Evolutionary conservation across 2,888 invertebrate genomes (phyloP), one percentile per base, ranked within the genome.

Genomic region (Phragmatobia fuliginosa): DNA sequence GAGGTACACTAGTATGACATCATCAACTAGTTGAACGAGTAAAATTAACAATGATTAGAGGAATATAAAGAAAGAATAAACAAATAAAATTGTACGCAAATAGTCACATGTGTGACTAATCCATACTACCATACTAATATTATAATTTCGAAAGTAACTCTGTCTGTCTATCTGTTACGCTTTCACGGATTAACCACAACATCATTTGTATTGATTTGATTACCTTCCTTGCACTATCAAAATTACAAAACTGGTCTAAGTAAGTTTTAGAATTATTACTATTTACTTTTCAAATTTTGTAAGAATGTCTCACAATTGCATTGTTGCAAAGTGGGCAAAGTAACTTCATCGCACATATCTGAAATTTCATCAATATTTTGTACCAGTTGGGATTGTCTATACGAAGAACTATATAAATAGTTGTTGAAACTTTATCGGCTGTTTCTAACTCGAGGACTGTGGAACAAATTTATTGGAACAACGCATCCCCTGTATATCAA

Each of bases 401-500:
- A n/a, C n/a, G n/a, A n/a, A n/a, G n/a, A n/a, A n/a, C n/a, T n/a
- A n/a, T n/a, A n/a, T n/a, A n/a, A n/a, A n/a, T n/a, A n/a, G n/a
- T 67, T 52, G 68, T 68, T 68, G 56, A 61, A 79, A 83, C 72
- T 84, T 81, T 81, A 80, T 75, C 74, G 72, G 71, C 77, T 67
- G 71, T 71, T 74, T 74, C 78, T 74, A 62, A 67, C 69, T 73
- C 74, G 73, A 68, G 79, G 75, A 72, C 78, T 76, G 76, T 78
- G 79, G 74, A 74, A 65, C 66, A 81, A 87, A 87, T 86, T 86
- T 88, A 88, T 85, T 85, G 79, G 82, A 82, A 81, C 85, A 82
- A 80, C 81, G 82, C 81, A 84, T 83, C 84, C 85, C 85, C 84
- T 78, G 77, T 78, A 75, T 79, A 82, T 72, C 73, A 77, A 73